phyloP scores from a whole-genome alignment of 2,888 invertebrate genomes.

The Acronicta psi region DNA sequence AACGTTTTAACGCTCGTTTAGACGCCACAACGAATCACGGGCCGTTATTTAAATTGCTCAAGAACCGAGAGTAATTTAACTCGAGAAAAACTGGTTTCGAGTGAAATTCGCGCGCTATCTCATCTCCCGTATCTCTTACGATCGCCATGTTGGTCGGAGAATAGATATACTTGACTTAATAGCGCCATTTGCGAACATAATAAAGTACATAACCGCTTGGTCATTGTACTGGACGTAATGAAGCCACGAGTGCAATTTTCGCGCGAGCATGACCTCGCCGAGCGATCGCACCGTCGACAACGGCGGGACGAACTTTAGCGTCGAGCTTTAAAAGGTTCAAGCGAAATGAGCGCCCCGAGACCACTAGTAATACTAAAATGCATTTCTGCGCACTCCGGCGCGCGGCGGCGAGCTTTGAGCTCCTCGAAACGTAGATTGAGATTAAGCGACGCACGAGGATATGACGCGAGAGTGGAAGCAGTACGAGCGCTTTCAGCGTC shows the following conservation, averaged over 20 bases:
- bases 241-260: constrained; percentile 77
- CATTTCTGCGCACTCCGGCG: constrained; percentile 78
- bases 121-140: constrained; percentile 67
- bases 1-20: constrained; percentile 71
- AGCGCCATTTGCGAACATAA: constrained; percentile 63
- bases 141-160: constrained; percentile 57
- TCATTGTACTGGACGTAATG: constrained; percentile 73
- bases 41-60: constrained; percentile 78
- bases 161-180: constrained; percentile 66
- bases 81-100: constrained; percentile 72
- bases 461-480: constrained; percentile 37
- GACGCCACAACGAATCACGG: constrained; percentile 72
- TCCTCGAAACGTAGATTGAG: constrained; percentile 74
- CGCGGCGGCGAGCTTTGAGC: constrained; percentile 80
- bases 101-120: constrained; percentile 73
- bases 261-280: constrained; percentile 65
- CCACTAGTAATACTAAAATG: constrained; percentile 78
- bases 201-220: constrained; percentile 67
- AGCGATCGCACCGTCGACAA: constrained; percentile 59
- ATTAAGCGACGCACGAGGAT: constrained; percentile 60
- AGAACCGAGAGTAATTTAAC: constrained; percentile 72
- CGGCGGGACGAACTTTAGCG: constrained; percentile 51
- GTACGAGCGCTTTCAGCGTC: constrained; percentile 54
- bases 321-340: constrained; percentile 67
- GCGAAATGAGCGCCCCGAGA: constrained; percentile 75